These are phyloP conservation scores for Zhuqinia jingwanae DNA, from an alignment of 2,888 invertebrate species.

Conservation along the genomic window DNA sequence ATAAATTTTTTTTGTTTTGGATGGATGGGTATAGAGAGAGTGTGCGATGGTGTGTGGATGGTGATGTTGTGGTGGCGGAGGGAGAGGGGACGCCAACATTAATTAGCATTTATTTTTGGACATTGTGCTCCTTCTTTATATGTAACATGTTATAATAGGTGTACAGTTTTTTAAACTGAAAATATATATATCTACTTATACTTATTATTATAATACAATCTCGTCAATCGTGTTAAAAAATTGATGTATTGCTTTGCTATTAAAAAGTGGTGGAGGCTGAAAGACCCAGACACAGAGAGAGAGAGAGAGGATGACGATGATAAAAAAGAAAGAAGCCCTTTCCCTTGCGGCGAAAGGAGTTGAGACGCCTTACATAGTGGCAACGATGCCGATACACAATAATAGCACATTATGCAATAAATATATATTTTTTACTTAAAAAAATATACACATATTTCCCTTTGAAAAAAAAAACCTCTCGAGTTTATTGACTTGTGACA, in stretches of 20 bases:
- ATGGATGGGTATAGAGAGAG: slow-evolving; percentile 2
- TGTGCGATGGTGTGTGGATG: neutral
- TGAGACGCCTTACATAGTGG: neutral
- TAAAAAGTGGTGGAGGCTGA: slow-evolving; percentile 20
- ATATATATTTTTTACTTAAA: slow-evolving; percentile 16
- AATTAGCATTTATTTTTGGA: slow-evolving; percentile 79
- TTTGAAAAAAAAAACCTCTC: slow-evolving; percentile 23
- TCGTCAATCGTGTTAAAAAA: slow-evolving; percentile 38
- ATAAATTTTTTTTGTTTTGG: slow-evolving; percentile 72
- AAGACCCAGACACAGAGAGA: too few relatives aligned
- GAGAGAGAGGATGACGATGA: neutral
- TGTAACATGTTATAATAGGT: too few relatives aligned
- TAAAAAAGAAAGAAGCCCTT: slow-evolving; percentile 41
- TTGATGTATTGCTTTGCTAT: slow-evolving; percentile 39
- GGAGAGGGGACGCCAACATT: slow-evolving; percentile 75
- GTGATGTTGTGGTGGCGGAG: neutral
- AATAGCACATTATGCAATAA: slow-evolving; percentile 40
- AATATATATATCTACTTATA: too few relatives aligned
- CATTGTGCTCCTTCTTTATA: slow-evolving; percentile 13
- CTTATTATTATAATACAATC: slow-evolving; percentile 18
- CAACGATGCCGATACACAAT: neutral
- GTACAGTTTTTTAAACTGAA: too few relatives aligned
- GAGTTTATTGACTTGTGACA: slow-evolving; percentile 68
- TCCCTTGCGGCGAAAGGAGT: slow-evolving; percentile 61
- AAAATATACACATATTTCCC: slow-evolving; percentile 27